Conservation (phyloP, 35 echinoderm and acorn worm genomes). For the Apostichopus parvimensis region DNA sequence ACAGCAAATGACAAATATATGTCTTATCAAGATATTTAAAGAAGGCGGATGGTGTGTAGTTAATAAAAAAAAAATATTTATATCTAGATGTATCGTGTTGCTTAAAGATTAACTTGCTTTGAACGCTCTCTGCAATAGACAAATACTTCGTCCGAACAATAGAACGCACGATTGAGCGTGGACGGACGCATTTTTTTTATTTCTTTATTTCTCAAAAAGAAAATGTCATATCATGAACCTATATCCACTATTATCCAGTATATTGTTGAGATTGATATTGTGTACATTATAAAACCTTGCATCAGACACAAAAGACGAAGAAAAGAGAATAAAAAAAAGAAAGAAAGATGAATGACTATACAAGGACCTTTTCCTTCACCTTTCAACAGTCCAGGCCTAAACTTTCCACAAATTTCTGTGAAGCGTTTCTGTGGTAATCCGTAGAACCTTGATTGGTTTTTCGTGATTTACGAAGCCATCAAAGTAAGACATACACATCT, state of each 20-base stretch:
- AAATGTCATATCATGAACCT: neutral
- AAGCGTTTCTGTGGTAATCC: conserved; percentile 47
- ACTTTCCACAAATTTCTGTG: conserved; percentile 30
- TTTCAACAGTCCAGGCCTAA: conserved; percentile 39
- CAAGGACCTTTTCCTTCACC: neutral
- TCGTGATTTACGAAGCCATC: conserved; percentile 57
- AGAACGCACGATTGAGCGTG: neutral
- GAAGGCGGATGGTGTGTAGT: neutral
- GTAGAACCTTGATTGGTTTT: conserved; percentile 53
- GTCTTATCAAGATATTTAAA: conserved; percentile 20
- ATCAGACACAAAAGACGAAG: conserved; percentile 1
- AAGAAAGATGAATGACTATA: neutral
- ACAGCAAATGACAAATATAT: neutral
- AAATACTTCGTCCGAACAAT: neutral
- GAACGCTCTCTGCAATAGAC: neutral
- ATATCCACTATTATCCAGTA: too few relatives aligned
- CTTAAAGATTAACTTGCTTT: neutral
- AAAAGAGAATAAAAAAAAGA: neutral
- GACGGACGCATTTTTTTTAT: neutral
- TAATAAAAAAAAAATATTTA: neutral
- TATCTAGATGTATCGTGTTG: neutral
- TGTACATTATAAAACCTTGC: conserved; percentile 37
- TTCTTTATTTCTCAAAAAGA: neutral
- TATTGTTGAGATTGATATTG: conserved; percentile 42
- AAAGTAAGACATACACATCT: conserved; percentile 57